Evolutionary conservation across 2,113 vertebrate genomes (phyloP).

Genomic region (Glaucomys volans): DNA sequence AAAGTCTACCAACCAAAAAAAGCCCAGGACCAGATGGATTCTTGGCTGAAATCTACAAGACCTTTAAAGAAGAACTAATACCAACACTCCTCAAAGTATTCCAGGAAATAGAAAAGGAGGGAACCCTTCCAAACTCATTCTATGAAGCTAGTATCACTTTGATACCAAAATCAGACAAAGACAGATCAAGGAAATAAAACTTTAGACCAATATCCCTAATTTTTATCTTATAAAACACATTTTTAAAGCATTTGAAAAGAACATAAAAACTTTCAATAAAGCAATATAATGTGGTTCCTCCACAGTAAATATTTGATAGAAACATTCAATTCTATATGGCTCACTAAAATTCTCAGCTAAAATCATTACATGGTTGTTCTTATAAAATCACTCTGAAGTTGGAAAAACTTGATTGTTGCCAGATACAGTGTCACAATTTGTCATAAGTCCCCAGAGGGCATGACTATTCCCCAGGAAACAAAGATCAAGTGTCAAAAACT

Average conservation of each 20-base stretch:
- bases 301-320: background rate
- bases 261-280: background rate
- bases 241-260: background rate
- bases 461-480: background rate
- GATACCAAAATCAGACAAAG: too few relatives aligned
- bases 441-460: background rate
- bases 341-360: slow-evolving; percentile 3
- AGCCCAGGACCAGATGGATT: too few relatives aligned
- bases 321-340: background rate
- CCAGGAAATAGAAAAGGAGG: too few relatives aligned
- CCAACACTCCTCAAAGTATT: too few relatives aligned
- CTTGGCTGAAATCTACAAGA: too few relatives aligned
- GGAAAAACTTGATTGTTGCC: background rate
- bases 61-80: too few relatives aligned
- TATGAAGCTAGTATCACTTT: too few relatives aligned
- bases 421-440: background rate
- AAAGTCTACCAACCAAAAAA: too few relatives aligned
- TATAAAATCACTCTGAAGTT: background rate
- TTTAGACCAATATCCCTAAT: too few relatives aligned
- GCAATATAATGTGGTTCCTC: background rate
- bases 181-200: too few relatives aligned
- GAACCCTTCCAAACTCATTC: too few relatives aligned
- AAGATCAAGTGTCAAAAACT: background rate
- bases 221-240: background rate
- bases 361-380: background rate